Evolutionary conservation across 1,140 invertebrate genomes (phyloP), one percentile per base, ranked within the genome.

Genomic region (Rhopalosiphum maidis): DNA sequence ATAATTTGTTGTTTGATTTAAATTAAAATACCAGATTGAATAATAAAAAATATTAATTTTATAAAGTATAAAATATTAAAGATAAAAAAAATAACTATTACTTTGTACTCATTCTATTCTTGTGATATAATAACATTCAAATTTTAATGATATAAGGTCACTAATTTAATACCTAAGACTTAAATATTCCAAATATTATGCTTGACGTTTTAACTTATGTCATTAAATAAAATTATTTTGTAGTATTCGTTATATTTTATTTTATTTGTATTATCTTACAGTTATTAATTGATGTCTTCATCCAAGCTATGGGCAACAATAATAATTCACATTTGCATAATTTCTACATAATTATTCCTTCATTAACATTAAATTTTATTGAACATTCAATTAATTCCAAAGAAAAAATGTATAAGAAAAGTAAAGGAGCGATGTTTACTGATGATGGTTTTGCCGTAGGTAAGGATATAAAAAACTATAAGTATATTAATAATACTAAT

Each of bases 401-500:
- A 95, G 98, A 99, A 94, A 98, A 98, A 95, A 97, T 99, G 95
- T 96, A 96, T 94, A 97, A 97, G 87, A 98, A 98, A 94, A 98
- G 90, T 35, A 91, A 88, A 82, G 98, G 97, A 46, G 97, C 98
- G 93, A 96, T 98, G 8, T 99, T 99, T 95, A 99, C 98, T 15
- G 99, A 99, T 95, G 99, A 99, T 96, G 99, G 99, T 60, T 99
- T 99, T 96, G 98, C 98, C 46, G 98, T 99, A 96, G 99, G 99
- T 97, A 95, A 95, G 94, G 93, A 55, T 83, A 91, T 25, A 22
- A 41, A 37, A n/a, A 88, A 88, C n/a, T 51, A 30, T 0, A 18
- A 86, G 7, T 41, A 86, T 86, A 0, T 77, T 77, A 77, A 18
- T n/a, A n/a, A 77, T 68, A 68, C 3, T 30, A 60, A 30, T 9